phyloP scores from a whole-genome alignment of 1,140 invertebrate species.

The Oryctes rhinoceros region DNA sequence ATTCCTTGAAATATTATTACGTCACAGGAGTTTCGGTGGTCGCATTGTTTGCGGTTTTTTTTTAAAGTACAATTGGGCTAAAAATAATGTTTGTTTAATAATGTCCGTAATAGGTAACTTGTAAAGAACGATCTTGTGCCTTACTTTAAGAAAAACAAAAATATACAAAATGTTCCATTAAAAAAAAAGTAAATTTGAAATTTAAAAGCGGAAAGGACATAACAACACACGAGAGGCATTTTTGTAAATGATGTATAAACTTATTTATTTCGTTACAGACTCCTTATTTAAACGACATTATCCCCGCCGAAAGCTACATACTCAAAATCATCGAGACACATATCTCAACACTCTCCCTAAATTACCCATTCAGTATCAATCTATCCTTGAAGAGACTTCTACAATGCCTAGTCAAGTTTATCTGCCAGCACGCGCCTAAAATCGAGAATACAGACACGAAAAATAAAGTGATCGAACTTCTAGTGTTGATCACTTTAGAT shows the following conservation, averaged over 20 bases:
- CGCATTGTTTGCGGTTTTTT: too few relatives aligned
- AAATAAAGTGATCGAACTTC: conserved; percentile 64
- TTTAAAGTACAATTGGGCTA: too few relatives aligned
- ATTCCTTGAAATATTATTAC: too few relatives aligned
- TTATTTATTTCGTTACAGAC: conserved; percentile 64
- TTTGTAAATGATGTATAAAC: background rate
- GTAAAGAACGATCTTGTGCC: too few relatives aligned
- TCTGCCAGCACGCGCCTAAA: conserved; percentile 73
- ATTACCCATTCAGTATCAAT: conserved; percentile 70
- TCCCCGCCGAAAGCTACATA: conserved; percentile 84
- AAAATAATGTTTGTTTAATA: too few relatives aligned
- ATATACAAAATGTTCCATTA: too few relatives aligned
- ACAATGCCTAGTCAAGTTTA: conserved; percentile 72
- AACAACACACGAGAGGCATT: too few relatives aligned
- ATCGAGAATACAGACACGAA: conserved; percentile 60
- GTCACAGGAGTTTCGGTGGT: too few relatives aligned
- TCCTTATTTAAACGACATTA: conserved; percentile 78
- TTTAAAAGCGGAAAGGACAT: too few relatives aligned
- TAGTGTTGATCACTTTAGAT: conserved; percentile 80
- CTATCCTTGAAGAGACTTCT: conserved; percentile 75
- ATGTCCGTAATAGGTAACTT: too few relatives aligned
- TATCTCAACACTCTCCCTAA: conserved; percentile 67
- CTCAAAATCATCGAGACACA: conserved; percentile 69
- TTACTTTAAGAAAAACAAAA: too few relatives aligned
- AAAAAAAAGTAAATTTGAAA: too few relatives aligned